Conservation (phyloP, 2,888 invertebrate species). For the Drosophila infuscata region DNA sequence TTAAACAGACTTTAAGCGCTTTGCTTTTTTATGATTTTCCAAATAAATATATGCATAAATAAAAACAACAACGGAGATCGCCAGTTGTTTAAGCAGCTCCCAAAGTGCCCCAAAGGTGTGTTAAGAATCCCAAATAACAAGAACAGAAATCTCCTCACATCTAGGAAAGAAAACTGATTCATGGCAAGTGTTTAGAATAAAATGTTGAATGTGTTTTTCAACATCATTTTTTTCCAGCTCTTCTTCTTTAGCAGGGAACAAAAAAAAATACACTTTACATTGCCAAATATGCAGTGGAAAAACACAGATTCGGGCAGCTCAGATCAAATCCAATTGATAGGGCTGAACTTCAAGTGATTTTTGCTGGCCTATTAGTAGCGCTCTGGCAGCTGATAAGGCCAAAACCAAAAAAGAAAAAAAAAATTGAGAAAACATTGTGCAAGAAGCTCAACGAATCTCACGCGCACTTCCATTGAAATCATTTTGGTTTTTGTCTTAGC, state of each 20-base stretch:
- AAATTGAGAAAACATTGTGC: slow-evolving; percentile 31
- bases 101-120: slow-evolving; percentile 65
- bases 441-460: slow-evolving; percentile 44
- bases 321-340: slow-evolving; percentile 41
- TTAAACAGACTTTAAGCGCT: slow-evolving; percentile 74
- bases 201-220: slow-evolving; percentile 26
- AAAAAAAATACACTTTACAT: slow-evolving; percentile 54
- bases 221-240: neutral
- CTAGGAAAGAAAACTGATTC: slow-evolving; percentile 44
- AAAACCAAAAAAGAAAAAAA: neutral
- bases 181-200: slow-evolving; percentile 51
- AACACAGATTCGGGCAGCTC: neutral
- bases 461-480: slow-evolving; percentile 58
- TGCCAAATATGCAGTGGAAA: slow-evolving; percentile 42
- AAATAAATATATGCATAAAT: slow-evolving; percentile 68
- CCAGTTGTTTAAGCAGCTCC: slow-evolving; percentile 42
- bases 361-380: slow-evolving; percentile 63
- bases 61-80: slow-evolving; percentile 39
- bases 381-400: slow-evolving; percentile 72
- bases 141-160: slow-evolving; percentile 13
- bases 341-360: slow-evolving; percentile 59
- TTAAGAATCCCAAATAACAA: slow-evolving; percentile 23
- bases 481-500: slow-evolving; percentile 28
- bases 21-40: slow-evolving; percentile 66
- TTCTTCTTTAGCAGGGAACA: neutral